Conservation (phyloP, 2,113 vertebrate genomes). For the Rhinolophus ferrumequinum region DNA sequence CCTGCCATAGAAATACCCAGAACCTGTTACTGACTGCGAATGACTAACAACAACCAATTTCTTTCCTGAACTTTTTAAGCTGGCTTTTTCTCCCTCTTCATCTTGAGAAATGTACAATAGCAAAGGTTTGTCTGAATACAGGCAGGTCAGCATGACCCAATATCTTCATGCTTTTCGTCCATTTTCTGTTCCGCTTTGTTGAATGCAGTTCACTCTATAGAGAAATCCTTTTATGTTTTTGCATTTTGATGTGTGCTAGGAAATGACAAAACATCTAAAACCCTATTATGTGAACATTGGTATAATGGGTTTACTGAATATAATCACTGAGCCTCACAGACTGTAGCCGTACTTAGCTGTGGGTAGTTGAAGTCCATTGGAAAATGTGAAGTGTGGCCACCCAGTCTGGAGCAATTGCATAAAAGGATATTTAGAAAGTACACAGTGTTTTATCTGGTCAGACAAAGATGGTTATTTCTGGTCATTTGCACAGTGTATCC, state of each 20-base stretch:
- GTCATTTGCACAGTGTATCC: neutral
- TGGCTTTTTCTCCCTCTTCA: neutral
- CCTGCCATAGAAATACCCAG: conserved; percentile 73
- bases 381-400: neutral
- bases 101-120: neutral
- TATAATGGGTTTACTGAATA: conserved; percentile 23
- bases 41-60: neutral
- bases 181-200: neutral
- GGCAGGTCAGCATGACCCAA: neutral
- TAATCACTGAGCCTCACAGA: neutral
- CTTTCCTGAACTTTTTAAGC: neutral
- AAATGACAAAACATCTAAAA: conserved; percentile 30
- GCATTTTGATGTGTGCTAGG: neutral
- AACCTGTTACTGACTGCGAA: conserved; percentile 55
- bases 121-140: conserved; percentile 16
- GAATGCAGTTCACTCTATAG: neutral
- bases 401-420: neutral
- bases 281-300: neutral
- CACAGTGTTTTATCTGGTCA: neutral
- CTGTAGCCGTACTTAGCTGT: conserved; percentile 9
- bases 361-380: conserved; percentile 29
- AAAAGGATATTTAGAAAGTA: neutral
- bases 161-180: neutral
- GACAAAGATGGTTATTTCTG: conserved; percentile 8
- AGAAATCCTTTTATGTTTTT: neutral